These are phyloP conservation scores for Hydractinia echinata DNA, from an alignment of 30 jellyfish, hydroid and myxozoan species.

Conservation along the genomic window DNA sequence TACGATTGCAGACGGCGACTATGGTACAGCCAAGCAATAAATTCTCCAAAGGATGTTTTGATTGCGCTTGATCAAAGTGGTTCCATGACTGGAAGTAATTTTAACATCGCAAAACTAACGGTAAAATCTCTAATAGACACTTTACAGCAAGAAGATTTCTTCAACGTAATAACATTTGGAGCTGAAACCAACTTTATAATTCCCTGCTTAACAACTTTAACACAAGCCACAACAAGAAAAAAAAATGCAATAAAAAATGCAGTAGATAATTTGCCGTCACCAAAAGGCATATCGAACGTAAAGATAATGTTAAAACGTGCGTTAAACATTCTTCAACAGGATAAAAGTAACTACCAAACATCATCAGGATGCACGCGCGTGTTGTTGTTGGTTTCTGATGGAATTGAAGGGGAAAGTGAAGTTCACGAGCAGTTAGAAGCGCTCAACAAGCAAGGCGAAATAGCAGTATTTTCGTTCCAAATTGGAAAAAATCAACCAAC, in stretches of 20 bases:
- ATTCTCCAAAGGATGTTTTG: slow-evolving; percentile 74
- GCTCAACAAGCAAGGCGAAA: not conserved
- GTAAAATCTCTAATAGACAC: slow-evolving; percentile 62
- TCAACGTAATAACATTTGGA: slow-evolving; percentile 49
- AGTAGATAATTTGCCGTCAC: not conserved
- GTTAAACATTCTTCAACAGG: not conserved
- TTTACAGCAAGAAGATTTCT: slow-evolving; percentile 71
- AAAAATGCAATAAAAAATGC: not conserved
- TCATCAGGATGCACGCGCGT: slow-evolving; percentile 16
- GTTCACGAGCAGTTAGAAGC: not conserved
- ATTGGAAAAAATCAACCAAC: not conserved
- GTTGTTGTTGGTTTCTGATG: slow-evolving; percentile 12
- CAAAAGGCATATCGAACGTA: not conserved
- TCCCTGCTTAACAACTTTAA: not conserved
- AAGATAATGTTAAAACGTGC: not conserved
- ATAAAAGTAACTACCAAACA: not conserved
- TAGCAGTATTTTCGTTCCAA: not conserved
- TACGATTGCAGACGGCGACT: slow-evolving; percentile 40
- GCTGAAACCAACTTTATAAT: not conserved
- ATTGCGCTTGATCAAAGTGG: slow-evolving; percentile 64
- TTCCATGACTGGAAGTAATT: slow-evolving; percentile 73
- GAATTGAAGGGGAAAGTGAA: not conserved
- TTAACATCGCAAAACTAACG: slow-evolving; percentile 59
- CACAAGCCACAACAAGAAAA: slow-evolving; percentile 16
- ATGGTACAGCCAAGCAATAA: slow-evolving; percentile 48